Conservation (phyloP, 2,888 invertebrate genomes). For the Iphiclides podalirius region DNA sequence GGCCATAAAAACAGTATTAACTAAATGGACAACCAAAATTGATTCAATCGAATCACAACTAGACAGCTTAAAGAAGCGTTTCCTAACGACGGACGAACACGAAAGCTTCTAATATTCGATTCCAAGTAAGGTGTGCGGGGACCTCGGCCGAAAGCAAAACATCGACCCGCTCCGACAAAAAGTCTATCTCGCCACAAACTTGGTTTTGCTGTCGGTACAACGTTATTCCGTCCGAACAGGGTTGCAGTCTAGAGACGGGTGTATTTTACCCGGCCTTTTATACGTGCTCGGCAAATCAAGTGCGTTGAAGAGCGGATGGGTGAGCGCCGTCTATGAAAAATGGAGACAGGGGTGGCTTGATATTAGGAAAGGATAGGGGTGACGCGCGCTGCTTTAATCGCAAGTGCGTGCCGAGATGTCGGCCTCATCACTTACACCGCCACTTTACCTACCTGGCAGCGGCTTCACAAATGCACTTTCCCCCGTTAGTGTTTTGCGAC, state of each 20-base stretch:
- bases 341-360: constrained; percentile 73
- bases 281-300: constrained; percentile 78
- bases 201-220: constrained; percentile 21
- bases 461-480: neutral
- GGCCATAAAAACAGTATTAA: constrained; percentile 24
- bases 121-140: constrained; percentile 58
- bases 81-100: constrained; percentile 51
- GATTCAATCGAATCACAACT: constrained; percentile 47
- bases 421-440: constrained; percentile 26
- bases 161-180: constrained; percentile 45
- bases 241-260: constrained; percentile 41
- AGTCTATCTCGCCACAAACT: constrained; percentile 23
- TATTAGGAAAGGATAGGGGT: constrained; percentile 54
- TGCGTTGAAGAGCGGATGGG: constrained; percentile 72
- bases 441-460: constrained; percentile 1
- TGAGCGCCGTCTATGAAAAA: constrained; percentile 71
- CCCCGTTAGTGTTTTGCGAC: neutral
- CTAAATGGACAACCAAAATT: constrained; percentile 47
- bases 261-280: constrained; percentile 35
- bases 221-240: constrained; percentile 42
- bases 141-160: constrained; percentile 66
- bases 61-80: constrained; percentile 39
- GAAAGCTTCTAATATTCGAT: constrained; percentile 54
- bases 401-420: constrained; percentile 46
- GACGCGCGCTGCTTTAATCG: constrained; percentile 67